These are phyloP conservation scores for Rhamphomyia laevipes DNA, from an alignment of 2,888 invertebrate species.

Conservation along the genomic window DNA sequence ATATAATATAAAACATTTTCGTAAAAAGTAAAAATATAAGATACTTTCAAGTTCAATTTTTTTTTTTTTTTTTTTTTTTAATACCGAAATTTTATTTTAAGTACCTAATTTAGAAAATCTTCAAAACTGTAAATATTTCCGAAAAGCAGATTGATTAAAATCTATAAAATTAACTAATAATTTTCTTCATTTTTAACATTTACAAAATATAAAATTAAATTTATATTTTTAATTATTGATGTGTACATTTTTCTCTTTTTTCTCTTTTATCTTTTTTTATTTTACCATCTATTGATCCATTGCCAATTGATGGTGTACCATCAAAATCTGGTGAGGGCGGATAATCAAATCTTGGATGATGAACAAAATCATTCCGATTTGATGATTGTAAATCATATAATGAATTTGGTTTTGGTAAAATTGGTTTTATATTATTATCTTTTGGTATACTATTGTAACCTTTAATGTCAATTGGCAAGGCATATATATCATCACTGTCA, in stretches of 20 bases:
- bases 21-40: too few species aligned
- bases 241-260: constrained; percentile 1
- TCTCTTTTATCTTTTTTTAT: background rate
- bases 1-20: too few species aligned
- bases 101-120: too few species aligned
- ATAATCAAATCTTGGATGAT: background rate
- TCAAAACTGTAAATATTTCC: too few species aligned
- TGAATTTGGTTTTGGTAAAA: background rate
- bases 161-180: too few species aligned
- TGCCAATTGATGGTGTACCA: background rate
- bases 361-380: background rate
- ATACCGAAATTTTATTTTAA: too few species aligned
- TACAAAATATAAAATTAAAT: background rate
- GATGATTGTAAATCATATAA: background rate
- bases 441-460: too few species aligned
- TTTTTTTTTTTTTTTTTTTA: too few species aligned
- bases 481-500: background rate
- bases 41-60: too few species aligned
- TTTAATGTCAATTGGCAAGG: background rate
- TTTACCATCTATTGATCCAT: background rate
- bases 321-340: background rate
- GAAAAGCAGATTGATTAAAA: too few species aligned
- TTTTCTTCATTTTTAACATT: too few species aligned
- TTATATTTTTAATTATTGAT: background rate
- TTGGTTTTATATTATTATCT: too few species aligned